These are phyloP conservation scores for Marronus borbonicus DNA, from an alignment of 2,888 invertebrate genomes.

Conservation along the genomic window DNA sequence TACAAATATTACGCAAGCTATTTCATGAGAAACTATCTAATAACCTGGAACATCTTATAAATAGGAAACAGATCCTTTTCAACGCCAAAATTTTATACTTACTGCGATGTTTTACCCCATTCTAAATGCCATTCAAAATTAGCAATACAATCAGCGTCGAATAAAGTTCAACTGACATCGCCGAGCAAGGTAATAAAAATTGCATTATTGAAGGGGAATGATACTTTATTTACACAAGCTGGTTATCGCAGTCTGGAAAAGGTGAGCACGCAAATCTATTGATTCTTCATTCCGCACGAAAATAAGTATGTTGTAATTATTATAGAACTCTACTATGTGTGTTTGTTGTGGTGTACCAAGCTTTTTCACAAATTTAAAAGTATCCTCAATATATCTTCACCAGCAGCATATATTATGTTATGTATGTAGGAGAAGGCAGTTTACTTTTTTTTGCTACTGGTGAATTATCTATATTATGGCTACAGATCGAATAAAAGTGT, in stretches of 20 bases:
- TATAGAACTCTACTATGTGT: too few species aligned
- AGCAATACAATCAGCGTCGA: not conserved
- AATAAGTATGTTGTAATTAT: not conserved
- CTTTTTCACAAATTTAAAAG: too few species aligned
- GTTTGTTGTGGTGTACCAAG: too few species aligned
- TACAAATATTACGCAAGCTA: not conserved
- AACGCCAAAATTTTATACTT: not conserved
- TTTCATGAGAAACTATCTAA: not conserved
- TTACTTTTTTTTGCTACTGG: not conserved
- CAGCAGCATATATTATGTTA: too few species aligned
- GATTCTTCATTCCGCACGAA: not conserved
- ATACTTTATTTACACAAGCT: not conserved
- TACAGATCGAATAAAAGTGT: not conserved
- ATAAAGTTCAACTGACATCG: not conserved
- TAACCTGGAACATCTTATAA: not conserved
- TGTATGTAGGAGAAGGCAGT: not conserved
- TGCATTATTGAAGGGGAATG: slow-evolving; percentile 4
- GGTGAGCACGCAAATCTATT: not conserved
- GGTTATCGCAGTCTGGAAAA: not conserved
- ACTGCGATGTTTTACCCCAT: not conserved
- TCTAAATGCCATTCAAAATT: not conserved
- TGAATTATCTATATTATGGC: slow-evolving; percentile 1
- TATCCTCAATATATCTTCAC: too few species aligned
- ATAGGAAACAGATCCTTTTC: not conserved
- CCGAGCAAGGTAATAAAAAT: not conserved